Conservation (phyloP, 2,113 vertebrate genomes). For the Phasianus colchicus region DNA sequence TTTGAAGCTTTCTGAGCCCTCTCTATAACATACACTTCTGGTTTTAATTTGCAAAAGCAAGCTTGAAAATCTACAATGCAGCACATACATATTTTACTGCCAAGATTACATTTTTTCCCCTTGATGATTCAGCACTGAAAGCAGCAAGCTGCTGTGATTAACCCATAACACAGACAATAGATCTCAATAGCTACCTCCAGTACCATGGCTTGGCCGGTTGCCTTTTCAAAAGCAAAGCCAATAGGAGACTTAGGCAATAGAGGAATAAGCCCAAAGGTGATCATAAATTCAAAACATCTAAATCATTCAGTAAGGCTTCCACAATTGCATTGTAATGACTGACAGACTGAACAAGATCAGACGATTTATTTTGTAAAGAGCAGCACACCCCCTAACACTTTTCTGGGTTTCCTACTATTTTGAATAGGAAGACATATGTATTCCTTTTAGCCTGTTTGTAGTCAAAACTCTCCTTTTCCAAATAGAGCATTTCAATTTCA, state of each 20-base stretch:
- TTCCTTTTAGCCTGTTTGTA: not conserved
- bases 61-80: conserved; percentile 64
- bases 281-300: not conserved
- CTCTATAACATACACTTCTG: conserved; percentile 9
- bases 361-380: not conserved
- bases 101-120: conserved; percentile 71
- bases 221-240: not conserved
- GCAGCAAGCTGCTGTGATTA: conserved; percentile 50
- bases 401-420: not conserved
- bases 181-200: conserved; percentile 12
- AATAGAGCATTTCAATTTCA: not conserved
- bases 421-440: not conserved
- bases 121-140: conserved; percentile 66
- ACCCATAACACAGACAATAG: conserved; percentile 50
- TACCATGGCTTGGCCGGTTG: not conserved
- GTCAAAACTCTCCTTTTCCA: not conserved
- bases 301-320: not conserved
- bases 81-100: conserved; percentile 69
- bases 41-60: conserved; percentile 67
- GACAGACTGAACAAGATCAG: not conserved
- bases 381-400: not conserved
- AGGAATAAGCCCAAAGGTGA: not conserved
- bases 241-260: accelerated
- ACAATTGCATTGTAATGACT: not conserved
- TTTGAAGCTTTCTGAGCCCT: conserved; percentile 53